Conservation (phyloP, 2,113 vertebrate species). For the Chaetodon auriga region DNA sequence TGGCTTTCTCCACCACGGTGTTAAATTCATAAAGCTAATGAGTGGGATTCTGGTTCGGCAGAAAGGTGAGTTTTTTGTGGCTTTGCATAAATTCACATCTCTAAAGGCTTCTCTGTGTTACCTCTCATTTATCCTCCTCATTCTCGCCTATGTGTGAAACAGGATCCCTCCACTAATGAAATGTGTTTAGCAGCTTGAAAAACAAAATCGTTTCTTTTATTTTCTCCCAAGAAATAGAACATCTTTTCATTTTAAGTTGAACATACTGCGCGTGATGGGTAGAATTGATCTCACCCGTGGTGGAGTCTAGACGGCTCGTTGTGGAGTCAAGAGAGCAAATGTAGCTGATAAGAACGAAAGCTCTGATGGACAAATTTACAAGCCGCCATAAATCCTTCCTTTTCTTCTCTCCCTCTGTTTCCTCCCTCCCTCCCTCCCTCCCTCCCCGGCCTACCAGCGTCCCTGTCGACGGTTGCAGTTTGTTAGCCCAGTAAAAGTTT, state of each 20-base stretch:
- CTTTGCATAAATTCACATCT: slow-evolving; percentile 60
- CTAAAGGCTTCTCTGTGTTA: slow-evolving; percentile 28
- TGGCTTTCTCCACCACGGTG: slow-evolving; percentile 47
- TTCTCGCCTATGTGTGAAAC: slow-evolving; percentile 30
- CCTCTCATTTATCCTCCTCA: slow-evolving; percentile 41
- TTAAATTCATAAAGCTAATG: slow-evolving; percentile 72
- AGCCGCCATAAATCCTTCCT: slow-evolving; percentile 72
- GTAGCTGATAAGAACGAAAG: slow-evolving; percentile 51
- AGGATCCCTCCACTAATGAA: slow-evolving; percentile 33
- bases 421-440: slow-evolving; percentile 25
- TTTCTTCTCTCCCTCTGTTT: slow-evolving; percentile 38
- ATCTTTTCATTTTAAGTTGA: slow-evolving; percentile 39
- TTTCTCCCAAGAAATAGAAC: slow-evolving; percentile 22
- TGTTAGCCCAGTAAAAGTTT: slow-evolving; percentile 84
- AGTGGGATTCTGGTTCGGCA: slow-evolving; percentile 34
- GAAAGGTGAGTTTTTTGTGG: slow-evolving; percentile 52
- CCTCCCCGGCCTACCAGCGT: slow-evolving; percentile 22
- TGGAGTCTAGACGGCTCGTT: slow-evolving; percentile 18
- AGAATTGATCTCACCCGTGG: slow-evolving; percentile 27
- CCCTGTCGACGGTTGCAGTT: slow-evolving; percentile 71
- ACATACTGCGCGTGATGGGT: neutral
- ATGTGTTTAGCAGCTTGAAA: slow-evolving; percentile 41
- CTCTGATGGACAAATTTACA: slow-evolving; percentile 79
- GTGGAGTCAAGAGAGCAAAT: slow-evolving; percentile 47
- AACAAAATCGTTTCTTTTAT: slow-evolving; percentile 13